Evolutionary conservation across 1,140 invertebrate species (phyloP), one percentile per base, ranked within the genome.

Genomic region (Hirudo medicinalis): DNA sequence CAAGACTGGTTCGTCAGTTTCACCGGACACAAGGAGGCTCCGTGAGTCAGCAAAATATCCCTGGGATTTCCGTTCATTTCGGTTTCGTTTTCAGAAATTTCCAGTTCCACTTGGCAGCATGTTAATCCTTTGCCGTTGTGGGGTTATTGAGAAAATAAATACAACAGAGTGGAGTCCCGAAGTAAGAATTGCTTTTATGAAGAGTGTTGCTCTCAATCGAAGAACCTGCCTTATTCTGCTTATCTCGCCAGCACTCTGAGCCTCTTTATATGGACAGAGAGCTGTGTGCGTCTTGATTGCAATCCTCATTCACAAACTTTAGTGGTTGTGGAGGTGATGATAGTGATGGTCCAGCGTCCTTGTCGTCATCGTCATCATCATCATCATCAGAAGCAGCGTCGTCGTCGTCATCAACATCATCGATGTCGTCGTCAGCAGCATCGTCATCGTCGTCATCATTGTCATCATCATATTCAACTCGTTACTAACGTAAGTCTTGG

Each of bases 1-100:
- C 43, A 49, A 49, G 57, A 63, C 29, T 63, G 57, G 19, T 63
- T 32, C 22, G 57, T 63, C 57, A 63, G 22, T 63, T 63, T 22
- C 57, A 63, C 29, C 57, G 29, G 43, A 13, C 43, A 11, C 43
- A 49, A 49, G 13, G 43, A 17, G 11, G 43, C 43, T 2, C 43
- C 57, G 57, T 63, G 57, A 22, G 4, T 11, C 19, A 63, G 57
- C 57, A 63, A 32, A 32, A 63, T 32, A 63, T 63, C 57, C 22
- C 57, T 22, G 6, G 57, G 19, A 63, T 63, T 63, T 20, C 57
- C 57, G 29, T 15, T 63, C 29, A 63, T 63, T 63, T 49, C 43
- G 43, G 5, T 49, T 49, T 49, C 43, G 43, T 15, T 49, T 63
- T 25, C 22, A 22, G 57, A 22, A 63, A 25, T 63, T 22, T 63